Conservation (phyloP, 2,113 vertebrate genomes). For the Pterocles orientalis region DNA sequence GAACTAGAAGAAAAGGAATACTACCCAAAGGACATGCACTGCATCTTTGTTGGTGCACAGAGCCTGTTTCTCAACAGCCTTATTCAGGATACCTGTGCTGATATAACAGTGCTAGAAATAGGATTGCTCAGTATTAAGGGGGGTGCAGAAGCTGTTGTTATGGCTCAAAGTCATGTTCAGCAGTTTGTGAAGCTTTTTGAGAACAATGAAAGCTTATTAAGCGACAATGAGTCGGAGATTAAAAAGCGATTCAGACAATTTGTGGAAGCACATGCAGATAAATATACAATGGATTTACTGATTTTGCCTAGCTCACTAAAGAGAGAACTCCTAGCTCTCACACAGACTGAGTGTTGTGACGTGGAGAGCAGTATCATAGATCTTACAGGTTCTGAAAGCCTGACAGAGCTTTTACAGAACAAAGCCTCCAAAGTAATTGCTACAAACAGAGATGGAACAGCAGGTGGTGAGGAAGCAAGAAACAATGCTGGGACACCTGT, state of each 20-base stretch:
- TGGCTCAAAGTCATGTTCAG: slow-evolving; percentile 93
- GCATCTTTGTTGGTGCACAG: slow-evolving; percentile 90
- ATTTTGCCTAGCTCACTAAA: slow-evolving; percentile 93
- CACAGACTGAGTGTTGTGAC: slow-evolving; percentile 59
- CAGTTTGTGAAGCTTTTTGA: slow-evolving; percentile 94
- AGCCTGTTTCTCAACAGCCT: slow-evolving; percentile 90
- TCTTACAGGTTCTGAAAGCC: neutral
- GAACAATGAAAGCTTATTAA: slow-evolving; percentile 82
- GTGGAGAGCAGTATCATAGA: neutral
- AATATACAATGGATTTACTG: slow-evolving; percentile 93
- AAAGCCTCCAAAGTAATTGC: neutral
- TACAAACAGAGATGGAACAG: neutral
- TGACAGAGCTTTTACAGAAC: neutral
- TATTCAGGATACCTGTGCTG: slow-evolving; percentile 90
- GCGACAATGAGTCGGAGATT: slow-evolving; percentile 82
- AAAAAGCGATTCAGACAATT: slow-evolving; percentile 91
- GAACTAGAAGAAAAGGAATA: slow-evolving; percentile 88
- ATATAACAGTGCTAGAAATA: slow-evolving; percentile 85
- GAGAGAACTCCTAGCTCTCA: slow-evolving; percentile 88
- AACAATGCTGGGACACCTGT: slow-evolving; percentile 89
- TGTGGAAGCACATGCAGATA: slow-evolving; percentile 90
- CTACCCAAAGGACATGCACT: slow-evolving; percentile 97
- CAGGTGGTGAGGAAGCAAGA: slow-evolving; percentile 79
- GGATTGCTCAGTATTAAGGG: slow-evolving; percentile 86
- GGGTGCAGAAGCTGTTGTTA: slow-evolving; percentile 88